phyloP scores from a whole-genome alignment of 2,113 vertebrate species.

The Chaetops frenatus region DNA sequence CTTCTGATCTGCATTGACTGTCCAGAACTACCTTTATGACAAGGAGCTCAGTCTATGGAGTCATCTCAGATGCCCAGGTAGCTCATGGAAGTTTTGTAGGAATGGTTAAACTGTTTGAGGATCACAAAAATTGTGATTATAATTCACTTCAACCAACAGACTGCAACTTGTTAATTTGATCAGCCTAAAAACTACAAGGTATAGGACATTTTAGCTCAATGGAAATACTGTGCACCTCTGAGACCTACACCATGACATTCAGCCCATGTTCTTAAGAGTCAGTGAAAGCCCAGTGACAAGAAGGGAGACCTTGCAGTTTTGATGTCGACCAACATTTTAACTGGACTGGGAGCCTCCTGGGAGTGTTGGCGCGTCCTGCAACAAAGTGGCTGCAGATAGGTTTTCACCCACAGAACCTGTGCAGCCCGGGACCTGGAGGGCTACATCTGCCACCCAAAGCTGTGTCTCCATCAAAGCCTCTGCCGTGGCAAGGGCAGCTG shows the following conservation, averaged over 20 bases:
- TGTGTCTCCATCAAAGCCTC: rapidly evolving
- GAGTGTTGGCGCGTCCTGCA: neutral
- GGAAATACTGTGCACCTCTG: neutral
- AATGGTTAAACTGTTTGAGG: neutral
- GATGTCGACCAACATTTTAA: neutral
- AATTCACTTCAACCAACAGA: neutral
- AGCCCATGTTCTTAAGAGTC: neutral
- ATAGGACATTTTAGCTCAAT: neutral
- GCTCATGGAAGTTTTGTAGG: neutral
- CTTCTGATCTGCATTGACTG: neutral
- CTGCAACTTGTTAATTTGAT: neutral
- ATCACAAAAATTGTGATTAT: neutral
- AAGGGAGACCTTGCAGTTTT: neutral
- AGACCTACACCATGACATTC: neutral
- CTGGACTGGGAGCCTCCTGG: neutral
- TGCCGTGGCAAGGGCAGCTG: neutral
- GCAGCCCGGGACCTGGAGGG: neutral
- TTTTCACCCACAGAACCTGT: neutral
- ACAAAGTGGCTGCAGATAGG: neutral
- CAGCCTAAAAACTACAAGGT: neutral
- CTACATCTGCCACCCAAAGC: neutral
- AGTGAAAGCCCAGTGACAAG: neutral
- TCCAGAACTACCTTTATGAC: neutral
- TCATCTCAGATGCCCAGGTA: neutral
- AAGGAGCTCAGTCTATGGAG: neutral